phyloP scores from a whole-genome alignment of 2,888 invertebrate genomes.

The Lathronympha strigana region DNA sequence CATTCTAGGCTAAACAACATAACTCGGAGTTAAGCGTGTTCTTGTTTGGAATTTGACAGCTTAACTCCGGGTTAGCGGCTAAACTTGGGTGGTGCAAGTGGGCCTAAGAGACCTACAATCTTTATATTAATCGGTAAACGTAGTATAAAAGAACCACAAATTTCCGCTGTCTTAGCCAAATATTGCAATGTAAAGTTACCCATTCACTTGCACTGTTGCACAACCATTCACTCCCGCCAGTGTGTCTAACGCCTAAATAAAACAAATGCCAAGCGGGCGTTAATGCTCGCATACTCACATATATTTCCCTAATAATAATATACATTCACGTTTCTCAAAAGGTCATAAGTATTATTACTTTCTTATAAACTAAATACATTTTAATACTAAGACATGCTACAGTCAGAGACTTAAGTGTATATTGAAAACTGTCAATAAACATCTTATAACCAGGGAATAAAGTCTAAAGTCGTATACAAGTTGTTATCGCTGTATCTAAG shows the following conservation, averaged over 20 bases:
- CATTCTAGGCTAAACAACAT: too few species aligned
- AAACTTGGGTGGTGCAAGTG: too few species aligned
- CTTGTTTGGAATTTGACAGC: too few species aligned
- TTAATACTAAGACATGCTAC: background rate
- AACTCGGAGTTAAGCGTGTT: too few species aligned
- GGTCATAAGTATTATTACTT: background rate
- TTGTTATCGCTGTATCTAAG: conserved; percentile 24
- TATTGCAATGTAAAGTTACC: background rate
- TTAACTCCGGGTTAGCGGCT: too few species aligned
- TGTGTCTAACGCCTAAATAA: conserved; percentile 54
- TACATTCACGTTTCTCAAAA: conserved; percentile 41
- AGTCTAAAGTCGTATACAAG: background rate
- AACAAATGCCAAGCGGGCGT: conserved; percentile 63
- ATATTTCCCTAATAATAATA: conserved; percentile 60
- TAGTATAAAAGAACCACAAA: too few species aligned
- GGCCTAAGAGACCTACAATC: too few species aligned
- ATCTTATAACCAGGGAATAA: background rate
- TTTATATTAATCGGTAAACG: too few species aligned
- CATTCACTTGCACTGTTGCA: background rate
- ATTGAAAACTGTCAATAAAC: background rate
- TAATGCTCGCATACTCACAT: conserved; percentile 62
- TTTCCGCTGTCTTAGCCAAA: too few species aligned
- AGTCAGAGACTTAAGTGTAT: background rate
- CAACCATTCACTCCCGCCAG: conserved; percentile 34
- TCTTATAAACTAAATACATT: background rate